Percentiles rank a stretch among this genome's conserved stretches.
These are phyloP conservation scores for Hippocampus comes DNA, from an alignment of 2,113 vertebrate genomes.

Conservation along the genomic window DNA sequence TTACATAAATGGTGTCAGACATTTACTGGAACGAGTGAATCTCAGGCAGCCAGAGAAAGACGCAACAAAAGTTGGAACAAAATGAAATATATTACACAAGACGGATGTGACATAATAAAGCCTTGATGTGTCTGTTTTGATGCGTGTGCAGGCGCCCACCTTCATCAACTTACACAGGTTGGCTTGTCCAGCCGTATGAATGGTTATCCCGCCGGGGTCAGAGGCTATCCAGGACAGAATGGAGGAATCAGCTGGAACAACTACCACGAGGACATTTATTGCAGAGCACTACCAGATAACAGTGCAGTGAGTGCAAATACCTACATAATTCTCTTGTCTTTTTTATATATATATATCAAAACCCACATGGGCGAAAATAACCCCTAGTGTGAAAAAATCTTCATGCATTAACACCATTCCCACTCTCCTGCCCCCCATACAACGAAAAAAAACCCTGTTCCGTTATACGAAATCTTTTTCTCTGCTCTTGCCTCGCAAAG, in stretches of 20 bases:
- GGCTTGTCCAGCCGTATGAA: conserved; percentile 84
- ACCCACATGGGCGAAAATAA: too few species aligned
- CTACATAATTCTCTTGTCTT: neutral
- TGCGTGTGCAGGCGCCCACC: conserved; percentile 80
- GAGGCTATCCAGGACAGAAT: conserved; percentile 77
- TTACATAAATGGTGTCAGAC: conserved; percentile 26
- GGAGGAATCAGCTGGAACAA: conserved; percentile 82
- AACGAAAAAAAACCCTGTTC: too few species aligned
- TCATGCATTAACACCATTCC: too few species aligned
- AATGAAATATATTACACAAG: conserved; percentile 14
- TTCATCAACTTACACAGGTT: conserved; percentile 91
- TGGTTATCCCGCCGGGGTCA: conserved; percentile 77
- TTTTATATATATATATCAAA: too few species aligned
- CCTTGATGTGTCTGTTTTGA: conserved; percentile 15
- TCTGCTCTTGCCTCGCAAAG: too few species aligned
- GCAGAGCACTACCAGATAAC: conserved; percentile 70
- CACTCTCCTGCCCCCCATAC: too few species aligned
- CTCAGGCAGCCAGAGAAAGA: conserved; percentile 13
- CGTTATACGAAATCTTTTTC: too few species aligned
- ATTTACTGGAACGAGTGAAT: conserved; percentile 9
- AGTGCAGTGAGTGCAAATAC: conserved; percentile 80
- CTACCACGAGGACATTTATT: conserved; percentile 78
- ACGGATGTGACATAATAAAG: conserved; percentile 7
- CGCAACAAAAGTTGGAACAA: conserved; percentile 12
- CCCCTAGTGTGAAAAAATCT: too few species aligned